These are phyloP conservation scores for Mycetomoellerius zeteki DNA, from an alignment of 1,140 invertebrate species.

Conservation along the genomic window DNA sequence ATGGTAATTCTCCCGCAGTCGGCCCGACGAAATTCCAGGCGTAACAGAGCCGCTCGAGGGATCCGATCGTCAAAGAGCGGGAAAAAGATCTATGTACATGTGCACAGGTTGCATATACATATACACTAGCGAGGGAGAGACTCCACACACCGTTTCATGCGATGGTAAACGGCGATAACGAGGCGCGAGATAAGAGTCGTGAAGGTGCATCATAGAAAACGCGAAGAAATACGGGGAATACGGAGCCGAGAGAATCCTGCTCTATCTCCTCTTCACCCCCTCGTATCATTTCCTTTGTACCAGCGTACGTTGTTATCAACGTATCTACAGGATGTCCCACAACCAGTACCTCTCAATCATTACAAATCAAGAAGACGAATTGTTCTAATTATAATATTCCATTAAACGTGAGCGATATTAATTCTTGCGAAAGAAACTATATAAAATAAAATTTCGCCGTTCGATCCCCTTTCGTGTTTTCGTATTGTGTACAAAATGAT, in stretches of 20 bases:
- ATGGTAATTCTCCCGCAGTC: constrained; percentile 60
- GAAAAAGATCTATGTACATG: constrained; percentile 50
- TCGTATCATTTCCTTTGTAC: constrained; percentile 15
- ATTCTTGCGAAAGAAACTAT: background rate
- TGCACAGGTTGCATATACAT: constrained; percentile 27
- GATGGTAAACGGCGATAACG: constrained; percentile 80
- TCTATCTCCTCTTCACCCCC: constrained; percentile 33
- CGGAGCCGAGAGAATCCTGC: background rate
- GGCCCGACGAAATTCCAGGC: constrained; percentile 59
- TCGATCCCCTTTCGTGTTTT: background rate
- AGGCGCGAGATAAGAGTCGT: constrained; percentile 78
- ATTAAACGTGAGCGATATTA: background rate
- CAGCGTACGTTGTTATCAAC: constrained; percentile 50
- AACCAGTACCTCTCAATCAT: constrained; percentile 23
- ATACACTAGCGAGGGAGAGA: background rate
- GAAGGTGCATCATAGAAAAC: constrained; percentile 66
- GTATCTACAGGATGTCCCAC: constrained; percentile 60
- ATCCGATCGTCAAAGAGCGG: constrained; percentile 67
- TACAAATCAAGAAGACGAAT: constrained; percentile 13
- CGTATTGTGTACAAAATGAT: too few species aligned
- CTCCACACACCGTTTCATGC: constrained; percentile 56
- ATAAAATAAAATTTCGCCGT: background rate
- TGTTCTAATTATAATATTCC: background rate
- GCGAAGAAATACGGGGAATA: constrained; percentile 9
- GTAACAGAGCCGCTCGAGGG: constrained; percentile 38